A percentile compares a stretch with the other conserved stretches of the same genome.
Evolutionary conservation across 2,888 invertebrate genomes (phyloP).

Genomic region (Coelogynopora nodosa): DNA sequence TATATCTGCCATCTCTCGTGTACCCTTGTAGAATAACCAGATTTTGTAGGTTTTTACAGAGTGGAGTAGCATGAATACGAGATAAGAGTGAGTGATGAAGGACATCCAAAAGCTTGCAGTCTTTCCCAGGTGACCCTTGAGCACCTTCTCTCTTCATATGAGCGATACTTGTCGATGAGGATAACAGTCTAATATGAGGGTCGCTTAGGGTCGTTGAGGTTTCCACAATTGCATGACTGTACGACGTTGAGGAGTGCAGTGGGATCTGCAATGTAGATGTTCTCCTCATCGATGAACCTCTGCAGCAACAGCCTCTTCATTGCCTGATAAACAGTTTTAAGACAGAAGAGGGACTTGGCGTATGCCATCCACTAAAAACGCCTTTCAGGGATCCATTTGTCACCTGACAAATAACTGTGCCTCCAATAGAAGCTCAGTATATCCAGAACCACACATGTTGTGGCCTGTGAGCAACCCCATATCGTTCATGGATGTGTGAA

Average conservation of each 20-base stretch:
- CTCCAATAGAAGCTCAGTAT: background rate
- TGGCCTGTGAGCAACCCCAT: slow-evolving; percentile 44
- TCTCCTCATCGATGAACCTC: background rate
- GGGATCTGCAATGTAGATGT: background rate
- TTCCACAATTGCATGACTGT: background rate
- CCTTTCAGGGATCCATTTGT: background rate
- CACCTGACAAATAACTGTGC: background rate
- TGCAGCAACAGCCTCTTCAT: background rate
- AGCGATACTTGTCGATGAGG: background rate
- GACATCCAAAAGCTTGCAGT: background rate
- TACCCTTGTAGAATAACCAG: too few relatives aligned
- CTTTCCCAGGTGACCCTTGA: background rate
- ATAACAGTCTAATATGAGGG: background rate
- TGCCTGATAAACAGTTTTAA: background rate
- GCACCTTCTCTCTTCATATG: background rate
- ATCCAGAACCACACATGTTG: slow-evolving; percentile 32
- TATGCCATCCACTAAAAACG: background rate
- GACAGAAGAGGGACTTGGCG: background rate
- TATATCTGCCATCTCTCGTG: background rate
- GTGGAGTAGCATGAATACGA: too few relatives aligned
- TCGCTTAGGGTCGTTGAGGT: background rate
- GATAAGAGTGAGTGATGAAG: too few relatives aligned
- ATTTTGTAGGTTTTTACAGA: too few relatives aligned
- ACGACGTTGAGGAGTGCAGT: background rate
- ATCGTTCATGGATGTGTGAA: slow-evolving; percentile 48